A percentile compares a stretch with the other conserved stretches of the same genome.
phyloP scores from a whole-genome alignment of 2,888 invertebrate species.

The Candidula unifasciata region DNA sequence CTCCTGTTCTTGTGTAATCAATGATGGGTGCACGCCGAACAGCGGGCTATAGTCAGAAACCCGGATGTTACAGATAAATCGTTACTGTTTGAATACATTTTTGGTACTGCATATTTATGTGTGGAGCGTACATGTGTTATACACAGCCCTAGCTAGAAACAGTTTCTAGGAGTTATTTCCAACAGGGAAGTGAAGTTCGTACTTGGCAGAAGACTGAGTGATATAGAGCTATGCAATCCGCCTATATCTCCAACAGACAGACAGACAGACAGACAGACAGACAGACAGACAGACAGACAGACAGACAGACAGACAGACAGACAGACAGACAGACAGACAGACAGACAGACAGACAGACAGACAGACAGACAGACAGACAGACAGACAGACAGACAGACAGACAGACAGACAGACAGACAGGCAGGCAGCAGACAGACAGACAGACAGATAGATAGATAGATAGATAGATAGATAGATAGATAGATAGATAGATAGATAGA shows the following conservation, averaged over 20 bases:
- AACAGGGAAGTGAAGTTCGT: too few relatives aligned
- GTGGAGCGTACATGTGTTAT: too few relatives aligned
- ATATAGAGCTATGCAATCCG: too few relatives aligned
- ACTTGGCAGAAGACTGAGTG: too few relatives aligned
- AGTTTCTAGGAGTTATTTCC: too few relatives aligned
- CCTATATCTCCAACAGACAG: constrained; percentile 29
- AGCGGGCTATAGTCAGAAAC: too few relatives aligned
- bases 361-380: constrained; percentile 14
- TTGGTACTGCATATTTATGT: too few relatives aligned
- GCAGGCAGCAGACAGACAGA: background rate
- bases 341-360: constrained; percentile 11
- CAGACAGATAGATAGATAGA: background rate
- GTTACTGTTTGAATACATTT: too few relatives aligned
- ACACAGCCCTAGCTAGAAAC: too few relatives aligned
- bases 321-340: constrained; percentile 40
- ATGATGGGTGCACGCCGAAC: too few relatives aligned
- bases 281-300: constrained; percentile 45
- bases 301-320: constrained; percentile 47
- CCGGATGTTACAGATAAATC: too few relatives aligned
- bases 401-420: background rate
- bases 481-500: constrained; percentile 1
- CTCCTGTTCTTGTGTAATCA: too few relatives aligned
- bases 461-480: background rate
- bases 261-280: constrained; percentile 27
- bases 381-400: constrained; percentile 4